Base-by-base conservation (phyloP, 2,888 invertebrate species). In the Luperina nickerlii region DNA sequence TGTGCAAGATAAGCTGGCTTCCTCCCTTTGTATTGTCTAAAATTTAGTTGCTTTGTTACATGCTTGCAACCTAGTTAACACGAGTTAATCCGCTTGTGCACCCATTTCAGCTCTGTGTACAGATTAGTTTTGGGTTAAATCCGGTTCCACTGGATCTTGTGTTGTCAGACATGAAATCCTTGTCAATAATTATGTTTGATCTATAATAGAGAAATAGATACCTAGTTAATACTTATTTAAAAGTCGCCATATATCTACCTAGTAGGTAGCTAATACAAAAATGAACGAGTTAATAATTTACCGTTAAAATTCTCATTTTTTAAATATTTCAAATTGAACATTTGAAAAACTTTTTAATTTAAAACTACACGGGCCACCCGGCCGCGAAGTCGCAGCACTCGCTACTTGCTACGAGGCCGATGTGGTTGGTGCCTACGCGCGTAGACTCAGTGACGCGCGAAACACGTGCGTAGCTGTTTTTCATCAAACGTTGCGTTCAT, bases 1-100 rank as follows among this genome's bases (percentile, higher is more conserved):
- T 90, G 89, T 88, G 90, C 88, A 87, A 92, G 95, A 95, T 95
- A 95, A 95, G 93, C 92, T 90, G 87, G 90, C 91, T 92, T 90
- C 89, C 92, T 91, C 89, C 78, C 82, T 87, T 85, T 88, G 88
- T 90, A 94, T 94, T 94, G 94, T 93, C 92, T 93, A 78, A 91
- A 92, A 91, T 92, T 91, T 90, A 89, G 91, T 88, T 90, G 89
- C 91, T 92, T 92, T 93, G 92, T 92, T 87, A 91, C 85, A 90
- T 84, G 84, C 86, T 87, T 88, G 87, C 84, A 91, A 87, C 89
- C 88, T 86, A 90, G 89, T 90, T 90, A 85, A 84, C 84, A 88
- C 70, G 80, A 88, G 79, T 84, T 87, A 83, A 86, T 85, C 83
- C 82, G 82, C 68, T 69, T 84, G 79, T 85, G 81, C 81, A 81